Evolutionary conservation across 2,888 invertebrate genomes (phyloP).

Genomic region (Hedya salicella): DNA sequence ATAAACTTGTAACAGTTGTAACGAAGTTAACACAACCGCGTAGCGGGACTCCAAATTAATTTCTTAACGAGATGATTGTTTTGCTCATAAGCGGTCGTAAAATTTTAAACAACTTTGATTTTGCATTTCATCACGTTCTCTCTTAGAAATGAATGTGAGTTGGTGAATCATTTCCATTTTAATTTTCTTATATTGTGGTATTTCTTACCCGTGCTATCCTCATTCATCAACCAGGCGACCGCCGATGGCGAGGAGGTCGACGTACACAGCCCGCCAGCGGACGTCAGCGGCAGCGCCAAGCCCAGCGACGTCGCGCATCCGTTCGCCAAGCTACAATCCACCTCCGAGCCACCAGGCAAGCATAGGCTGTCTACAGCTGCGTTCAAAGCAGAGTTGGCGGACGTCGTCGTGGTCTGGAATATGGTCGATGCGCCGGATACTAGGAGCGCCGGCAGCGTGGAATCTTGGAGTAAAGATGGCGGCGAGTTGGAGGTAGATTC

Average conservation of each 20-base stretch:
- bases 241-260: slow-evolving; percentile 77
- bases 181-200: too few species aligned
- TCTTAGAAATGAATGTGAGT: slow-evolving; percentile 25
- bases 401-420: slow-evolving; percentile 73
- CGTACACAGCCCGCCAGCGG: slow-evolving; percentile 71
- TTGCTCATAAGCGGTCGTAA: slow-evolving; percentile 31
- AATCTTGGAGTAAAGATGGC: slow-evolving; percentile 76
- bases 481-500: slow-evolving; percentile 87
- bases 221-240: slow-evolving; percentile 85
- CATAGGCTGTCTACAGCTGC: slow-evolving; percentile 68
- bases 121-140: slow-evolving; percentile 43
- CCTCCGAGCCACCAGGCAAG: slow-evolving; percentile 62
- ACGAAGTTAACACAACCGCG: not conserved
- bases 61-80: slow-evolving; percentile 37
- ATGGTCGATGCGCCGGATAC: slow-evolving; percentile 75
- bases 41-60: slow-evolving; percentile 23
- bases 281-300: slow-evolving; percentile 74
- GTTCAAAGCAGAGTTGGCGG: slow-evolving; percentile 61
- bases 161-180: not conserved
- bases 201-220: slow-evolving; percentile 77
- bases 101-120: slow-evolving; percentile 36
- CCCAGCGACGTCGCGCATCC: slow-evolving; percentile 73
- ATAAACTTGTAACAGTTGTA: not conserved
- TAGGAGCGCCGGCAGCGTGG: slow-evolving; percentile 74
- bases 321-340: slow-evolving; percentile 74